A percentile compares a stretch with the other conserved stretches of the same genome.
Evolutionary conservation across 2,797 vertebrate genomes (phyloP).

Genomic region (Cephalopachus bancanus): DNA sequence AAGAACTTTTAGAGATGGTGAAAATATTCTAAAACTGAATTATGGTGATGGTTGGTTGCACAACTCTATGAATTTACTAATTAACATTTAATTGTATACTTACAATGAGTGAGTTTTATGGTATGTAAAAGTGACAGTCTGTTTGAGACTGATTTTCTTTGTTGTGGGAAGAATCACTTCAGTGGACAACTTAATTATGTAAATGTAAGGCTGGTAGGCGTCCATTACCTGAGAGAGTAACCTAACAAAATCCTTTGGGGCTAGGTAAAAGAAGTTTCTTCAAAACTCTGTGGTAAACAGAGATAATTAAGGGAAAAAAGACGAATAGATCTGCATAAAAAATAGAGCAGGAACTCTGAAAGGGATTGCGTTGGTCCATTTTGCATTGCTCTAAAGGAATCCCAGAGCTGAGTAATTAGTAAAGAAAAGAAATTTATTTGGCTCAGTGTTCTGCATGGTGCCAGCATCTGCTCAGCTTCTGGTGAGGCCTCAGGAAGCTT

Average conservation of each 20-base stretch:
- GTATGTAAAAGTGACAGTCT: not conserved
- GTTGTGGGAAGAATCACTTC: constrained; percentile 30
- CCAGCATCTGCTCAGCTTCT: no score
- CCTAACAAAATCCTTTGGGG: constrained; percentile 39
- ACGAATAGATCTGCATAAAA: not conserved
- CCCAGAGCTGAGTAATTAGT: no score
- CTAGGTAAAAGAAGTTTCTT: constrained; percentile 17
- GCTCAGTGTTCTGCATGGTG: no score
- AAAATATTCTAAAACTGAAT: constrained; percentile 50
- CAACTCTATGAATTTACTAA: constrained; percentile 20
- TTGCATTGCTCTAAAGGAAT: no score
- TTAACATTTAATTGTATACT: not conserved
- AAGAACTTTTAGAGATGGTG: not conserved
- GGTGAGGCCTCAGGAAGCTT: no score
- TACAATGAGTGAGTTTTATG: not conserved
- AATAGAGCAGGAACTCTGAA: constrained; percentile 5
- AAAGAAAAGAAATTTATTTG: no score
- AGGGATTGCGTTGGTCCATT: not conserved
- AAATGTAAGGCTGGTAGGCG: not conserved
- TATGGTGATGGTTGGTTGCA: not conserved
- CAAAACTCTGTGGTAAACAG: constrained; percentile 27
- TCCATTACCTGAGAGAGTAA: not conserved
- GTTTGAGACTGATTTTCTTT: constrained; percentile 47
- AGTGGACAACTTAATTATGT: constrained; percentile 10
- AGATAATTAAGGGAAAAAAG: not conserved